A percentile compares a stretch with the other conserved stretches of the same genome.
These are phyloP conservation scores for Nineta flava DNA, from an alignment of 2,888 invertebrate species.

Conservation along the genomic window DNA sequence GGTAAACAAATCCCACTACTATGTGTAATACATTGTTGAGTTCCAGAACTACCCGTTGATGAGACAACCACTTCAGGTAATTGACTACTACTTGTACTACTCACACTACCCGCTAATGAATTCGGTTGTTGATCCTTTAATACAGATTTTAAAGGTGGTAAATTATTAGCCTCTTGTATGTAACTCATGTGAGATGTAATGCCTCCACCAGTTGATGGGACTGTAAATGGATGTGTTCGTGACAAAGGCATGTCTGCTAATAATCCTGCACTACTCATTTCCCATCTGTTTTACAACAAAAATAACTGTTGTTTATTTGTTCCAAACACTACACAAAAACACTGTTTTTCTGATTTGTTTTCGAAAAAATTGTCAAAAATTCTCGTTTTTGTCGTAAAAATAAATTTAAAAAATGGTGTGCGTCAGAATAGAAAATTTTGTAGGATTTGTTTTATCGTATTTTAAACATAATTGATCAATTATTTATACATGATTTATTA, in stretches of 20 bases:
- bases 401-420: neutral
- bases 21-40: constrained; percentile 24
- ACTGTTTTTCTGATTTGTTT: neutral
- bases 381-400: neutral
- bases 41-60: neutral
- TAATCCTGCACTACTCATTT: constrained; percentile 29
- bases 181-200: constrained; percentile 25
- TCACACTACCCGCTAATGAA: constrained; percentile 17
- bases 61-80: constrained; percentile 12
- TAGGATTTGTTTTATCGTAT: neutral
- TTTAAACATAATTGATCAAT: neutral
- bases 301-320: neutral
- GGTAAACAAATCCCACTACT: constrained; percentile 29
- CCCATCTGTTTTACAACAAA: constrained; percentile 14
- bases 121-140: constrained; percentile 32
- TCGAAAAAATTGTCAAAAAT: neutral
- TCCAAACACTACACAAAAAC: neutral
- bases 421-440: no score
- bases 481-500: no score
- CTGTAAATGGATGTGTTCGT: constrained; percentile 30
- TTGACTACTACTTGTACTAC: constrained; percentile 28
- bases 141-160: constrained; percentile 28
- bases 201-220: constrained; percentile 17
- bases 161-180: constrained; percentile 27
- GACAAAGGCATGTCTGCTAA: constrained; percentile 31